phyloP scores from a whole-genome alignment of 53 echinoderm and acorn worm species.

The Zoroaster sp. region DNA sequence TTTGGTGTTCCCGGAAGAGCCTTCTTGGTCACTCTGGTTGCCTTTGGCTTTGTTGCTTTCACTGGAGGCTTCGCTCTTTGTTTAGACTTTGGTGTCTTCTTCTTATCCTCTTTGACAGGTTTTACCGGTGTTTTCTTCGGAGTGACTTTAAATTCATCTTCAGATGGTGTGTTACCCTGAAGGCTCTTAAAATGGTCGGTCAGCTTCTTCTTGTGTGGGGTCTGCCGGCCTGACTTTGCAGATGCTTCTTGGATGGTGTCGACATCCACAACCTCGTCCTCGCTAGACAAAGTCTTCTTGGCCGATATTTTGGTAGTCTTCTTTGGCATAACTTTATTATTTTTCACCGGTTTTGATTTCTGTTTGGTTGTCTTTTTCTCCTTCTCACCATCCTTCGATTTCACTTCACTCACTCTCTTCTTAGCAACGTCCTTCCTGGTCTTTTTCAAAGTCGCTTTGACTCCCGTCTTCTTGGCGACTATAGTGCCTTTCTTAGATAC shows the following conservation, averaged over 20 bases:
- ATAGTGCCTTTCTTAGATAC: not conserved
- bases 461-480: not conserved
- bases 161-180: not conserved
- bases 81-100: slow-evolving; percentile 5
- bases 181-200: slow-evolving; percentile 63
- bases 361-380: slow-evolving; percentile 19
- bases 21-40: not conserved
- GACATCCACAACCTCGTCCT: slow-evolving; percentile 42
- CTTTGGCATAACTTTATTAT: not conserved
- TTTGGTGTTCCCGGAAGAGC: not conserved
- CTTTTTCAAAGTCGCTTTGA: not conserved
- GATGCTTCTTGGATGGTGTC: slow-evolving; percentile 21
- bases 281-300: not conserved
- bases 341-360: not conserved
- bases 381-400: slow-evolving; percentile 6
- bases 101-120: slow-evolving; percentile 28
- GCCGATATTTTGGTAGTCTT: not conserved
- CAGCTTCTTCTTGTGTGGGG: slow-evolving; percentile 50
- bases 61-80: not conserved
- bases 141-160: slow-evolving; percentile 23
- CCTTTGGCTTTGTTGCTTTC: not conserved
- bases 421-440: not conserved
- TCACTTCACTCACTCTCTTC: not conserved
- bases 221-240: not conserved
- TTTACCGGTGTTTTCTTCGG: slow-evolving; percentile 7